phyloP scores from a whole-genome alignment of 1,140 invertebrate genomes.

The Macrosteles quadrilineatus region DNA sequence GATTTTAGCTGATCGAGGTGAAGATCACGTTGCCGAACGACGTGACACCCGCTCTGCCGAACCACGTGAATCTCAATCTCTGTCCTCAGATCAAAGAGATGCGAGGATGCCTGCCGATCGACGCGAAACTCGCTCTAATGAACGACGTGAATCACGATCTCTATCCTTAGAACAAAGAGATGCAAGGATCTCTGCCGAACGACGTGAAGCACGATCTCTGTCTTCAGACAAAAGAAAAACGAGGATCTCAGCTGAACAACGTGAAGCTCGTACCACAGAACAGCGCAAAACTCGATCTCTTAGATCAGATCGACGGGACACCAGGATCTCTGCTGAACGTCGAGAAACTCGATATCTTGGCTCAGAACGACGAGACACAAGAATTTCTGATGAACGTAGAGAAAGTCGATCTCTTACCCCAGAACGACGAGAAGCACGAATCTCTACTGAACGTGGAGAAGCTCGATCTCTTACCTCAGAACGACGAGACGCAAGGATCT shows the following conservation, averaged over 20 bases:
- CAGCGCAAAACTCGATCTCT: background rate
- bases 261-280: background rate
- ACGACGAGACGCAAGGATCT: background rate
- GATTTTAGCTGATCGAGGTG: background rate
- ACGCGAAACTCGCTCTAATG: background rate
- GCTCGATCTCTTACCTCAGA: background rate
- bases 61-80: background rate
- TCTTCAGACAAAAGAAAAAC: background rate
- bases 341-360: constrained; percentile 1
- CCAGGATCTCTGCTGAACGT: background rate
- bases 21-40: background rate
- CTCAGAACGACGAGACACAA: background rate
- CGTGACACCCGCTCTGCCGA: too few species aligned
- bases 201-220: background rate
- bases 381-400: background rate
- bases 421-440: background rate
- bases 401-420: background rate
- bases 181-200: background rate
- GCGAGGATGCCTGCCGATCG: background rate
- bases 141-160: background rate
- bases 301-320: background rate
- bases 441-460: background rate
- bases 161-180: background rate
- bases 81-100: background rate
- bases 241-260: background rate